These are phyloP conservation scores for Psittacula derbiana DNA, from an alignment of 2,797 vertebrate species.

Conservation along the genomic window DNA sequence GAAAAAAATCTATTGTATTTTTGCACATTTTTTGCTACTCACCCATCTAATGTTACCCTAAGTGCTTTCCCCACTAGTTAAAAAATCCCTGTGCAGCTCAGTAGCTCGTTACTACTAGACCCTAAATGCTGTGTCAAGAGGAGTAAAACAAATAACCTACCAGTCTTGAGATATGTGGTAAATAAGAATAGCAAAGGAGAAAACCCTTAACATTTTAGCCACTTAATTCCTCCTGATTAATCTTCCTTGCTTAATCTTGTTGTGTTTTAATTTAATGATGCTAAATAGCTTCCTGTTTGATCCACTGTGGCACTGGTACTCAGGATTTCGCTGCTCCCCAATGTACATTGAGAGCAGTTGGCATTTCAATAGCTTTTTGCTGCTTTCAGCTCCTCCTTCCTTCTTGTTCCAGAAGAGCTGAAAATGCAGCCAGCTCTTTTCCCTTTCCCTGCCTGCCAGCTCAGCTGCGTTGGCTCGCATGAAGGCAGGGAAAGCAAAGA, in stretches of 20 bases:
- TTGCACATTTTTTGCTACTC: neutral
- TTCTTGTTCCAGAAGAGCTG: neutral
- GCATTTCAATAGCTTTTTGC: neutral
- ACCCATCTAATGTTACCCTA: neutral
- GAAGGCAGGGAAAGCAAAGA: neutral
- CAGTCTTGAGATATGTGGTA: neutral
- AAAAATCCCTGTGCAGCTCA: neutral
- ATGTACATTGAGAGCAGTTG: neutral
- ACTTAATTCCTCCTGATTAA: slow-evolving; percentile 7
- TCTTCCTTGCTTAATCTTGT: slow-evolving; percentile 19
- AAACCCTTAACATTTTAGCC: neutral
- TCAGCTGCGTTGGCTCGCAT: neutral
- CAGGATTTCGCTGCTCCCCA: neutral
- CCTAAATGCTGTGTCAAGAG: neutral
- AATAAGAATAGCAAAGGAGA: neutral
- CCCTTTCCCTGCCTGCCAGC: neutral
- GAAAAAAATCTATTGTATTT: neutral
- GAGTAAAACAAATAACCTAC: neutral
- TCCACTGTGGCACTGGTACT: neutral
- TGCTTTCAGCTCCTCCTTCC: slow-evolving; percentile 3
- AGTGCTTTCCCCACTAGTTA: neutral
- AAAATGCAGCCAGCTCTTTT: neutral
- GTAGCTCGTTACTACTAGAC: neutral
- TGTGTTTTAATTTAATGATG: slow-evolving; percentile 17
- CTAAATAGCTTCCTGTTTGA: neutral